Conservation (phyloP, 2,797 vertebrate genomes). For the Apodemus agrarius region DNA sequence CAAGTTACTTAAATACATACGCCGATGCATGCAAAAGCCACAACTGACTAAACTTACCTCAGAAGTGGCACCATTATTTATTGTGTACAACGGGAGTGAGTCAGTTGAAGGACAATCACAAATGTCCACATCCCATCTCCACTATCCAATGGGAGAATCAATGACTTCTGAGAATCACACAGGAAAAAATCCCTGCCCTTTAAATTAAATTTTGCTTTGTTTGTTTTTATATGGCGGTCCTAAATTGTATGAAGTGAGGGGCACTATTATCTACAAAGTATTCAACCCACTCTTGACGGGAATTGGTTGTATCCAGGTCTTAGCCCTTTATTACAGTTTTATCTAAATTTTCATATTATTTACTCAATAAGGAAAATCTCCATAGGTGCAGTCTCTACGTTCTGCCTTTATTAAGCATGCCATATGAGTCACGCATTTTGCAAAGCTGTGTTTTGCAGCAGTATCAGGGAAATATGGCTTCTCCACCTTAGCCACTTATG, state of each 20-base stretch:
- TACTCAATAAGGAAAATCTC: constrained; percentile 1
- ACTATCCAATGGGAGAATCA: background rate
- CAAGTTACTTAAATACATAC: background rate
- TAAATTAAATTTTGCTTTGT: background rate
- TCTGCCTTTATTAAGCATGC: background rate
- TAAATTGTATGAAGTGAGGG: background rate
- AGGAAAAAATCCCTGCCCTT: background rate
- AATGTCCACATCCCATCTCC: background rate
- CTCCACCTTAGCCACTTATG: background rate
- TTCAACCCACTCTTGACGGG: background rate
- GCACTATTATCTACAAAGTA: no score
- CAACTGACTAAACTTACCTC: background rate
- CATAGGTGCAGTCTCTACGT: background rate
- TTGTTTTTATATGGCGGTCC: background rate
- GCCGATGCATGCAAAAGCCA: background rate
- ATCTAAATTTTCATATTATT: background rate
- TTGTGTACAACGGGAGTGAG: background rate
- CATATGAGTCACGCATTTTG: background rate
- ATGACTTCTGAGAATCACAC: constrained; percentile 26
- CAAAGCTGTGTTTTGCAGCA: background rate
- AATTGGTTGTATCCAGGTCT: background rate
- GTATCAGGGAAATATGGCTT: background rate
- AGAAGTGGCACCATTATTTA: background rate
- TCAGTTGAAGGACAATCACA: background rate
- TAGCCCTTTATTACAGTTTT: background rate